phyloP scores from a whole-genome alignment of 1,140 invertebrate genomes.

The Saccostrea cuccullata region DNA sequence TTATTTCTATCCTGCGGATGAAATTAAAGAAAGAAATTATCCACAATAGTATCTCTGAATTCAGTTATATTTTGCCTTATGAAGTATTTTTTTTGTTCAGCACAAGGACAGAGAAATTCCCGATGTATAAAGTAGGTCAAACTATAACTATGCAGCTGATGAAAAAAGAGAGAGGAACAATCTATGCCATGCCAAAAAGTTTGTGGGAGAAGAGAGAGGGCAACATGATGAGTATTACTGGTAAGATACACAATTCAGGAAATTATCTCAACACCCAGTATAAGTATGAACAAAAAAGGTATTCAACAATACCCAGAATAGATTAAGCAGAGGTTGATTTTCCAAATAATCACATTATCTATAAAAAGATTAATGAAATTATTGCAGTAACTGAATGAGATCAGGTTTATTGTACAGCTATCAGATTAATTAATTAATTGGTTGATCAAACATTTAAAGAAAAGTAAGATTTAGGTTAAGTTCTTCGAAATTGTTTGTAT shows the following conservation, averaged over 20 bases:
- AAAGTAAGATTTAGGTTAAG: too few relatives aligned
- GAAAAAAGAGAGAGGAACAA: slow-evolving; percentile 88
- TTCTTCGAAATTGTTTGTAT: too few relatives aligned
- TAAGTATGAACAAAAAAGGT: too few relatives aligned
- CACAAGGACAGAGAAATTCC: slow-evolving; percentile 82
- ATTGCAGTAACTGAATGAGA: too few relatives aligned
- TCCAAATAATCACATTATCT: too few relatives aligned
- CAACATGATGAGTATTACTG: slow-evolving; percentile 67
- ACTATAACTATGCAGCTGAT: slow-evolving; percentile 91
- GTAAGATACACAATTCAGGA: slow-evolving; percentile 54
- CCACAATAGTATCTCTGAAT: neutral
- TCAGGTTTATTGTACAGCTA: too few relatives aligned
- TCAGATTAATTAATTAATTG: too few relatives aligned
- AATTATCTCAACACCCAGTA: neutral
- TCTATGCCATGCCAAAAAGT: slow-evolving; percentile 85
- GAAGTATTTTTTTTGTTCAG: slow-evolving; percentile 73
- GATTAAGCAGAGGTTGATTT: too few relatives aligned
- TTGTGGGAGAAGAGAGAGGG: slow-evolving; percentile 72
- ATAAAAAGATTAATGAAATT: too few relatives aligned
- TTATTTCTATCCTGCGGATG: neutral
- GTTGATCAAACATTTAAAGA: too few relatives aligned
- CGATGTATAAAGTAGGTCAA: slow-evolving; percentile 84
- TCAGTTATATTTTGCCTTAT: neutral
- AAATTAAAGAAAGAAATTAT: neutral
- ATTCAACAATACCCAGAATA: too few relatives aligned